Conservation (phyloP, 2,888 invertebrate genomes). For the Prenolepis imparis region DNA sequence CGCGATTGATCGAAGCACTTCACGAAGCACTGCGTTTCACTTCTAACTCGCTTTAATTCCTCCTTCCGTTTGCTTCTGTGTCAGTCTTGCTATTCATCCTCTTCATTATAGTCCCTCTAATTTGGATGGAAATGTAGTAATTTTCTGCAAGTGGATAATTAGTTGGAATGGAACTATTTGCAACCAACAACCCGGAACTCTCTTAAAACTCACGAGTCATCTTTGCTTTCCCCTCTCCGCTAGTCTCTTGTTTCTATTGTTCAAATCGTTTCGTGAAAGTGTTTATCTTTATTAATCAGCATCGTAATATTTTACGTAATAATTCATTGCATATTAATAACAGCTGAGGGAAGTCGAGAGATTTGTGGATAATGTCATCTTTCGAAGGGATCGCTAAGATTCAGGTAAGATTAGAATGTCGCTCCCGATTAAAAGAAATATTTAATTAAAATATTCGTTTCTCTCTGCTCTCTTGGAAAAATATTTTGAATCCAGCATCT, state of each 20-base stretch:
- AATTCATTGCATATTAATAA: conserved; percentile 18
- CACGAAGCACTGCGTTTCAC: not conserved
- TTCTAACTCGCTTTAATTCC: not conserved
- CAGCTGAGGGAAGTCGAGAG: not conserved
- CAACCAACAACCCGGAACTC: conserved; percentile 60
- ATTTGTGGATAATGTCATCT: not conserved
- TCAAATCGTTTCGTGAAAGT: conserved; percentile 12
- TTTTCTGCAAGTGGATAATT: conserved; percentile 63
- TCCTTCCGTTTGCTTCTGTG: not conserved
- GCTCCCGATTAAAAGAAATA: not conserved
- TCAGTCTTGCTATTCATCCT: not conserved
- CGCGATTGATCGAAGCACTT: not conserved
- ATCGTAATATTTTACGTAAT: not conserved
- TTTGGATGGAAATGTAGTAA: conserved; percentile 47
- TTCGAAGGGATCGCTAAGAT: not conserved
- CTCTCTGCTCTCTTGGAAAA: not conserved
- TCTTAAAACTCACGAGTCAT: conserved; percentile 22
- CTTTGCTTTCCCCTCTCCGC: conserved; percentile 6
- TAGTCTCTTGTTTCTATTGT: conserved; percentile 14
- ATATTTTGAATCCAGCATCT: conserved; percentile 9
- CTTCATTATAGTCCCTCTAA: conserved; percentile 54
- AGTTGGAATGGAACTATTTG: conserved; percentile 60
- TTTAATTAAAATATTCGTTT: not conserved
- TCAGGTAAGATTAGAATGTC: not conserved
- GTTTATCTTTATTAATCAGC: conserved; percentile 17